Evolutionary conservation across 2,113 vertebrate genomes (phyloP).

Genomic region (Cryptomyrus ogoouensis): DNA sequence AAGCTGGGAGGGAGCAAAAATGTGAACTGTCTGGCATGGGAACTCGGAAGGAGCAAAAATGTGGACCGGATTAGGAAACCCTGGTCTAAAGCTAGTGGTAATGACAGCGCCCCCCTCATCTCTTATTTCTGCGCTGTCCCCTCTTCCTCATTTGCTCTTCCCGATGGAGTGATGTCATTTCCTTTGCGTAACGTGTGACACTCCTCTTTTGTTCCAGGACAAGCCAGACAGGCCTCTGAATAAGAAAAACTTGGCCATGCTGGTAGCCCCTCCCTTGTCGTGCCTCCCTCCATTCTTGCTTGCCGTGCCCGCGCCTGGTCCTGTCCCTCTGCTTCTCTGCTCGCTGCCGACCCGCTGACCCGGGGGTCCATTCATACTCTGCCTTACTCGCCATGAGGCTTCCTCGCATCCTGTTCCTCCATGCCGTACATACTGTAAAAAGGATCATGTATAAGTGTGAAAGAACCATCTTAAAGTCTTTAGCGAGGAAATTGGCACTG

Average conservation of each 20-base stretch:
- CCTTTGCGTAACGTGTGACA: slow-evolving; percentile 37
- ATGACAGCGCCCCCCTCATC: not conserved
- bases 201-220: slow-evolving; percentile 68
- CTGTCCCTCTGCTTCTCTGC: slow-evolving; percentile 32
- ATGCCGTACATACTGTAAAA: not conserved
- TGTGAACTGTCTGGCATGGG: not conserved
- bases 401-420: not conserved
- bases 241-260: slow-evolving; percentile 82
- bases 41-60: not conserved
- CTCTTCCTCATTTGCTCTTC: not conserved
- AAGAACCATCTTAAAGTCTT: not conserved
- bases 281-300: slow-evolving; percentile 38
- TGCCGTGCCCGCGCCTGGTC: slow-evolving; percentile 41
- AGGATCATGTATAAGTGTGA: not conserved
- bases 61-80: not conserved
- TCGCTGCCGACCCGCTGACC: slow-evolving; percentile 31
- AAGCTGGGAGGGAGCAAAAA: not conserved
- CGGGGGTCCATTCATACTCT: slow-evolving; percentile 32
- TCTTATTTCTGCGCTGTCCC: not conserved
- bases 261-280: slow-evolving; percentile 75
- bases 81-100: not conserved
- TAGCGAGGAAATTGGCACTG: not conserved
- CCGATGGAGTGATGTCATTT: slow-evolving; percentile 29
- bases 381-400: not conserved
- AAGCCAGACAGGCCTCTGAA: slow-evolving; percentile 81